These are phyloP conservation scores for Macrosiphum euphorbiae DNA, from an alignment of 2,888 invertebrate genomes.

Conservation along the genomic window DNA sequence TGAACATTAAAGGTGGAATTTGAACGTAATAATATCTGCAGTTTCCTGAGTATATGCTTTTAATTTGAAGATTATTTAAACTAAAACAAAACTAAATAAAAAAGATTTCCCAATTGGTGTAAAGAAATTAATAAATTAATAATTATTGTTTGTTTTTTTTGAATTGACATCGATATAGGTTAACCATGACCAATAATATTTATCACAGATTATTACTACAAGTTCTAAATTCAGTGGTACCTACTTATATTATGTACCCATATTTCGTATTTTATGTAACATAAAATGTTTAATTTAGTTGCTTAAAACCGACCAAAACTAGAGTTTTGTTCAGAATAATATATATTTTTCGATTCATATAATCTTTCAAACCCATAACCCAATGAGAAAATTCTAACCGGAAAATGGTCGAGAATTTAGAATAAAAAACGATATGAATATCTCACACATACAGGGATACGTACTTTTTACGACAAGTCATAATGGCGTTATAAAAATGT, in stretches of 20 bases:
- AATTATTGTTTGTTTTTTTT: background rate
- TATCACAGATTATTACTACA: too few species aligned
- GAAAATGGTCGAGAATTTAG: background rate
- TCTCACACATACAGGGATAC: rapidly evolving
- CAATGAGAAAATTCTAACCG: background rate
- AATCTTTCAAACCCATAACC: background rate
- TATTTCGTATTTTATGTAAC: too few species aligned
- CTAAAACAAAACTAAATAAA: background rate
- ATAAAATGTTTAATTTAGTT: too few species aligned
- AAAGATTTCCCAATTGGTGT: background rate
- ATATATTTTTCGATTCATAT: background rate
- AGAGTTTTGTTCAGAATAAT: too few species aligned
- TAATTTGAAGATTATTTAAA: background rate
- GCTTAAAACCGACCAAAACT: too few species aligned
- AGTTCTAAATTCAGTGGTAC: too few species aligned
- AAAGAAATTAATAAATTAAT: background rate
- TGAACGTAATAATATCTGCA: background rate
- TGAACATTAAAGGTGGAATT: background rate
- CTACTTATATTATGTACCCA: too few species aligned
- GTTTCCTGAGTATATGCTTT: background rate
- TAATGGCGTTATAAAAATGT: background rate
- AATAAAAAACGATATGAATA: background rate
- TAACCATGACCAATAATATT: too few species aligned
- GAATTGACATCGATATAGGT: background rate
- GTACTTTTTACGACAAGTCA: background rate